Evolutionary conservation across 2,888 invertebrate species (phyloP).

Genomic region (Pandemis corylana): DNA sequence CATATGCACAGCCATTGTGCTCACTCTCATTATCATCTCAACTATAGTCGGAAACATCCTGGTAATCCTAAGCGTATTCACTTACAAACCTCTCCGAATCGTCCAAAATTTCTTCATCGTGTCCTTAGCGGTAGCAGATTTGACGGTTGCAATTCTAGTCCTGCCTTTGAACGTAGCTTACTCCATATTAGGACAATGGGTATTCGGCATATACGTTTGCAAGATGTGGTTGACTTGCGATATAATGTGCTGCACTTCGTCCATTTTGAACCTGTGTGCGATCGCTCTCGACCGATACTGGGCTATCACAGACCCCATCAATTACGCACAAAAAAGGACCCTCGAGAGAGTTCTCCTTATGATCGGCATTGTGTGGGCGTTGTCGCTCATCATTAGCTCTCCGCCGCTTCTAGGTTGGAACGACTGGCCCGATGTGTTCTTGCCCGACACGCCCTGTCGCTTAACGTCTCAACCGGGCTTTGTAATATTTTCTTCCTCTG

Average conservation of each 20-base stretch:
- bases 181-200: slow-evolving; percentile 95
- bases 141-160: slow-evolving; percentile 95
- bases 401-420: slow-evolving; percentile 97
- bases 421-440: slow-evolving; percentile 95
- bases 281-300: slow-evolving; percentile 97
- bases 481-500: slow-evolving; percentile 95
- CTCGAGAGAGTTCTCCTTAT: slow-evolving; percentile 93
- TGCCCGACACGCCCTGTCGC: slow-evolving; percentile 91
- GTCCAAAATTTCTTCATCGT: slow-evolving; percentile 99
- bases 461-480: slow-evolving; percentile 95
- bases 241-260: slow-evolving; percentile 97
- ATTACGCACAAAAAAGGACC: slow-evolving; percentile 96
- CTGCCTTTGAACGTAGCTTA: slow-evolving; percentile 97
- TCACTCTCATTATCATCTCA: slow-evolving; percentile 93
- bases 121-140: slow-evolving; percentile 96
- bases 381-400: slow-evolving; percentile 94
- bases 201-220: slow-evolving; percentile 96
- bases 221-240: slow-evolving; percentile 98
- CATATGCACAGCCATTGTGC: slow-evolving; percentile 90
- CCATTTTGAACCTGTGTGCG: slow-evolving; percentile 96
- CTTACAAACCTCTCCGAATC: slow-evolving; percentile 95
- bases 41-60: slow-evolving; percentile 96
- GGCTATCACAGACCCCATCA: slow-evolving; percentile 97
- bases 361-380: slow-evolving; percentile 94
- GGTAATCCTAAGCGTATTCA: slow-evolving; percentile 98